Evolutionary conservation across 2,888 invertebrate genomes (phyloP), one percentile per base, ranked within the genome.

Genomic region (Maniola hyperantus): DNA sequence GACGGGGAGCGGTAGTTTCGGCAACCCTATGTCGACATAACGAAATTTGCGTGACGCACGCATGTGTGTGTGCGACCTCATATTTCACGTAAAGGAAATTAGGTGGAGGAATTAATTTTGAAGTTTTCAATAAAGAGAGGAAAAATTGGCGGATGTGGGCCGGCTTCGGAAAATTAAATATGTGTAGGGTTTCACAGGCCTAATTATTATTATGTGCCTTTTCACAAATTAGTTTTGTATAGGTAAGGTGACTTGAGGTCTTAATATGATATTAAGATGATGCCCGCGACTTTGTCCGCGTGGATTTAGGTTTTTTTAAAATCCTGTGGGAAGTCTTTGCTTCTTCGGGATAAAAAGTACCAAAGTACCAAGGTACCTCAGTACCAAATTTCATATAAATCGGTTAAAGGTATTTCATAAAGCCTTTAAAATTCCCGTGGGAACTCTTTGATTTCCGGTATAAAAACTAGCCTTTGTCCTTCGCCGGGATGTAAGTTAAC

Each of bases 1-100:
- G 76, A 74, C 72, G 73, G 72, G 83, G 80, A 77, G 85, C 84
- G 87, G 88, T 90, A 91, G 90, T 91, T 91, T 91, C 81, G 89
- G 88, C 85, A 90, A 87, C 91, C 90, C 91, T 90, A 85, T 85
- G 88, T 81, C 83, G 84, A 89, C 87, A 88, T 91, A 87, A 90
- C 89, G 83, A 87, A 90, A 87, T 90, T 89, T 88, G 81, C 84
- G 85, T 84, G 80, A 87, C 84, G 87, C 85, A 83, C 83, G 84
- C 74, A 76, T 86, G 88, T 84, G 88, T 83, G 82, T 81, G 77
- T 83, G 79, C 79, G 82, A 78, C 83, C 87, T 89, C 89, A 88
- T 88, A 89, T 90, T 89, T 90, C 88, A 89, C 86, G 82, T 84
- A 80, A 74, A 80, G 82, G 83, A 89, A 90, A 91, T 91, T 91